Conservation (phyloP, 2,888 invertebrate genomes). For the Lasioglossum marginatum region DNA sequence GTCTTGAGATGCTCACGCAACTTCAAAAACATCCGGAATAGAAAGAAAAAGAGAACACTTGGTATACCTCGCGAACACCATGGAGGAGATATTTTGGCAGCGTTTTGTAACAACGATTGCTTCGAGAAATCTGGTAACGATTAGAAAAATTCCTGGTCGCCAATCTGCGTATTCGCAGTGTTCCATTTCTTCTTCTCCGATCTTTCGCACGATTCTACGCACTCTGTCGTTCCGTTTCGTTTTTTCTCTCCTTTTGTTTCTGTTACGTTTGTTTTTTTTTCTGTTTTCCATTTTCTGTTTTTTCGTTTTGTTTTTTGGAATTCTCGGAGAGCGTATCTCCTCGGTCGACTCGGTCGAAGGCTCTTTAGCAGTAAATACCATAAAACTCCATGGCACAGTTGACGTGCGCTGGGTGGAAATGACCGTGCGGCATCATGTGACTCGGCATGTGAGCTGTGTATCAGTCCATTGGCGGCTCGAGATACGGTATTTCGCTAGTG, state of each 20-base stretch:
- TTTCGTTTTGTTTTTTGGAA: not conserved
- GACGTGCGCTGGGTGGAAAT: constrained; percentile 82
- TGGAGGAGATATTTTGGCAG: constrained; percentile 56
- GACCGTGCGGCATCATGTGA: constrained; percentile 80
- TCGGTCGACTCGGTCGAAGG: constrained; percentile 30
- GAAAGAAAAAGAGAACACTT: constrained; percentile 16
- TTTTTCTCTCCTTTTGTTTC: not conserved
- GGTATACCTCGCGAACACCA: constrained; percentile 22
- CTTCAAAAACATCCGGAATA: constrained; percentile 26
- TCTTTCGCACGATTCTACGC: not conserved
- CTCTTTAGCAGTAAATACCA: constrained; percentile 82
- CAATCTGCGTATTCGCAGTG: constrained; percentile 26
- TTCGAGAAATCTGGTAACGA: constrained; percentile 49
- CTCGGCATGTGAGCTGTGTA: constrained; percentile 83
- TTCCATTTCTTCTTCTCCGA: not conserved
- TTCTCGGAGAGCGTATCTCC: constrained; percentile 24
- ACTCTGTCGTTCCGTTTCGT: not conserved
- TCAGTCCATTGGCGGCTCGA: constrained; percentile 88
- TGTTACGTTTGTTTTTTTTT: constrained; percentile 16
- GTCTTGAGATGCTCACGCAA: constrained; percentile 52
- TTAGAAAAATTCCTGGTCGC: constrained; percentile 45
- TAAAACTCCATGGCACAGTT: constrained; percentile 85
- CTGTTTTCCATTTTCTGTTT: not conserved
- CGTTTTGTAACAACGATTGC: constrained; percentile 56
- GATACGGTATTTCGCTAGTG: constrained; percentile 98